A percentile compares a stretch with the other conserved stretches of the same genome.
phyloP scores from a whole-genome alignment of 2,888 invertebrate species.

The Villa cingulata region DNA sequence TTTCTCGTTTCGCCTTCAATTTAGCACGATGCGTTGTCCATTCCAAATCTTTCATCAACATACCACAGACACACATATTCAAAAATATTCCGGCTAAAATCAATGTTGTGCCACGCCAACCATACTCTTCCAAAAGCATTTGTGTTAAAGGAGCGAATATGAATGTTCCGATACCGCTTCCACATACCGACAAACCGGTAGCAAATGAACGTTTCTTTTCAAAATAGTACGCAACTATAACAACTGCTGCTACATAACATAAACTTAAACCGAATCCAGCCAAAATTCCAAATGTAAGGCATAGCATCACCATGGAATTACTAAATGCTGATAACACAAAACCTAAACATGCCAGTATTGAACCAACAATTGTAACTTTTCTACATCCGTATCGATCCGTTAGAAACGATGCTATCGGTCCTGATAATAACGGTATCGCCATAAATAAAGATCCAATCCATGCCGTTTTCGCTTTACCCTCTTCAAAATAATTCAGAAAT shows the following conservation, averaged over 20 bases:
- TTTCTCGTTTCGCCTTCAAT: conserved; percentile 46
- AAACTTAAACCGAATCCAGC: conserved; percentile 74
- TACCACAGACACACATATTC: conserved; percentile 68
- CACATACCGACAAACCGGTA: conserved; percentile 74
- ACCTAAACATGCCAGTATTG: conserved; percentile 58
- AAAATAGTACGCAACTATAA: conserved; percentile 82
- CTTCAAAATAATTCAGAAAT: conserved; percentile 70
- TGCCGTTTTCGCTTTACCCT: conserved; percentile 74
- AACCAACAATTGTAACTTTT: conserved; percentile 62
- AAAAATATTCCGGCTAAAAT: conserved; percentile 68
- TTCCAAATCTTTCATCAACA: conserved; percentile 55
- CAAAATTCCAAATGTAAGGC: conserved; percentile 69
- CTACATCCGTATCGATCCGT: conserved; percentile 75
- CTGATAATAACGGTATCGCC: conserved; percentile 77
- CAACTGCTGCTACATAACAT: conserved; percentile 81
- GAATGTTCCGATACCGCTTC: conserved; percentile 79
- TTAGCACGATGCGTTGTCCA: conserved; percentile 46
- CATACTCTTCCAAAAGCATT: conserved; percentile 58
- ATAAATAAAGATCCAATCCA: conserved; percentile 85
- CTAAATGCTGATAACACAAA: conserved; percentile 65
- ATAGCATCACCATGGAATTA: conserved; percentile 61
- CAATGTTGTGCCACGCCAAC: conserved; percentile 73
- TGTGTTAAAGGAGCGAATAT: conserved; percentile 71
- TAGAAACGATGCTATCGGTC: conserved; percentile 71
- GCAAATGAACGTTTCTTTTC: conserved; percentile 72